These are phyloP conservation scores for Oscheius sp. DNA, from an alignment of 2,888 invertebrate species.

Conservation along the genomic window DNA sequence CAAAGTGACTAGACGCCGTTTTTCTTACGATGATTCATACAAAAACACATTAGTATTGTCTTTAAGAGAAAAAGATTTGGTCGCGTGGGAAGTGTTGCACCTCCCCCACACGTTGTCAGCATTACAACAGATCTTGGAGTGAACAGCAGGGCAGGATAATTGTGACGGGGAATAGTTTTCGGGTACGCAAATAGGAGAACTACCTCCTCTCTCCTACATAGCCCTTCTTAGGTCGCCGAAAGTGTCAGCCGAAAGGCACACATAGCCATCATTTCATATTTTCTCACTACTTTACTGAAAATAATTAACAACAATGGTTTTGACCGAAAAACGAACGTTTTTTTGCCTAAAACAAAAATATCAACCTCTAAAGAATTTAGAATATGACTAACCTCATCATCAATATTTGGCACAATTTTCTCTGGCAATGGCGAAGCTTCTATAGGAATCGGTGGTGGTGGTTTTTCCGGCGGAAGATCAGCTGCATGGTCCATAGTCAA, in stretches of 20 bases:
- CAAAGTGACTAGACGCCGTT: constrained; percentile 32
- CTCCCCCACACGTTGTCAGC: constrained; percentile 5
- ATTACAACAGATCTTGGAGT: constrained; percentile 12
- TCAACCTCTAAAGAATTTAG: too few relatives aligned
- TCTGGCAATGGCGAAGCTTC: constrained; percentile 7
- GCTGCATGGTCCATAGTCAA: constrained; percentile 1
- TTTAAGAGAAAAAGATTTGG: neutral
- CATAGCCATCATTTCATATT: too few relatives aligned
- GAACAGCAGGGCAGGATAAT: constrained; percentile 8
- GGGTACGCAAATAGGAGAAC: neutral
- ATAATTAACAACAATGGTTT: too few relatives aligned
- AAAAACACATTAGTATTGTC: constrained; percentile 16
- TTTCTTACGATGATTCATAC: constrained; percentile 20
- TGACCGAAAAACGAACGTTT: too few relatives aligned
- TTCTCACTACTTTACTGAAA: too few relatives aligned
- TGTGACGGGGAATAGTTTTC: constrained; percentile 14
- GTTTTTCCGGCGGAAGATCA: neutral
- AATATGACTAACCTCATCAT: too few relatives aligned
- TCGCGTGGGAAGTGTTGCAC: neutral
- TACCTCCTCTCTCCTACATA: neutral
- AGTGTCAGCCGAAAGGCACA: constrained; percentile 25
- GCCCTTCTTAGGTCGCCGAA: constrained; percentile 9
- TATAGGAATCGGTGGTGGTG: constrained; percentile 6
- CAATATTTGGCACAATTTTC: too few relatives aligned
- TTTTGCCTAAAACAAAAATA: neutral